Evolutionary conservation across 2,888 invertebrate species (phyloP), one percentile per base, ranked within the genome.

Genomic region (Pardosa pseudoannulata): DNA sequence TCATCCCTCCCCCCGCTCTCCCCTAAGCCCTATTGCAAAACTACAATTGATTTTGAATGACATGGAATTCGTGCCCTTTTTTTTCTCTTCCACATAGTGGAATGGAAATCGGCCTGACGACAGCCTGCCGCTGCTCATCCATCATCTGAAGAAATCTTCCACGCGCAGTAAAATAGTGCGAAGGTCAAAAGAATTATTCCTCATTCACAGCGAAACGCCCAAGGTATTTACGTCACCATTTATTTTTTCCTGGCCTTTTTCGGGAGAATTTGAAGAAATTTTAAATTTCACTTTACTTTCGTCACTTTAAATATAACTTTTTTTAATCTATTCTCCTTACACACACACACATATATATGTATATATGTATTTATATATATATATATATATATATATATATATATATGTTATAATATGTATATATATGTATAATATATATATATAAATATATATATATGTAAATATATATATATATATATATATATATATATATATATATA

Each of bases 41-140:
- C 78, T 73, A 78, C 78, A 83, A 83, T 83, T 83, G 83, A 83
- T 83, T 83, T 83, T 78, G 83, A 83, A 83, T 83, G 83, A 83
- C 83, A 83, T 39, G 83, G 83, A 83, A 83, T 83, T 83, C 68
- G 72, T 56, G 32, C 67, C 28, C n/a, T 81, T 46, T 56, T 75
- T n/a, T 68, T 68, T 70, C 70, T 11, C 56, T 64, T 74, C 29
- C n/a, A n/a, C n/a, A n/a, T n/a, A 39, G 11, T 31, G 29, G 82
- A 75, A 82, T 71, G 27, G 75, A 64, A 82, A 75, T 75, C 67
- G 78, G 28, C 23, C 67, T 78, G 83, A 83, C 83, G 78, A 83
- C 78, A 83, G 41, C 67, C 56, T 67, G 73, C 73, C 73, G 83
- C 56, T 41, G 32, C 83, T 78, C 83, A 83, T 83, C 83, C 83